Percentiles rank a stretch among this genome's conserved stretches.
phyloP scores from a whole-genome alignment of 2,797 vertebrate genomes.

The Lagocephalus sceleratus region DNA sequence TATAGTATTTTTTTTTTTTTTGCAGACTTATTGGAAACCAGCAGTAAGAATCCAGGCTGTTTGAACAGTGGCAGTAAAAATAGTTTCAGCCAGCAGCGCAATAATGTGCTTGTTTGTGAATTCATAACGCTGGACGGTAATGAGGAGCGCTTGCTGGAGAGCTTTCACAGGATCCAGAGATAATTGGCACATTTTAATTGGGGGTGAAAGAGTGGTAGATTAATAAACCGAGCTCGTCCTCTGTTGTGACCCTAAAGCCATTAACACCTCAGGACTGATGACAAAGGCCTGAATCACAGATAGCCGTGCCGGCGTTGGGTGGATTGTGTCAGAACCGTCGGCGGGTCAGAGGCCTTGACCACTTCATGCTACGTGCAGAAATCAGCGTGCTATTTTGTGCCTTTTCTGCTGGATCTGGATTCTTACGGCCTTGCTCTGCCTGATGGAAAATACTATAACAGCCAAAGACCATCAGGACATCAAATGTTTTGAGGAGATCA shows the following conservation, averaged over 20 bases:
- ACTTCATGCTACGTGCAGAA: background rate
- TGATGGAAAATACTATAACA: slow-evolving; percentile 8
- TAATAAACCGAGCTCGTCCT: slow-evolving; percentile 37
- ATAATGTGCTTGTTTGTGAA: slow-evolving; percentile 50
- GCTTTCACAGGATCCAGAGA: slow-evolving; percentile 48
- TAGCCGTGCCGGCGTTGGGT: slow-evolving; percentile 4
- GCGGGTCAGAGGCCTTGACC: background rate
- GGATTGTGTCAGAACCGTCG: background rate
- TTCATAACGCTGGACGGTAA: slow-evolving; percentile 29
- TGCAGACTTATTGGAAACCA: no score
- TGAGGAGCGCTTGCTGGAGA: slow-evolving; percentile 41
- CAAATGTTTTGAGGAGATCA: slow-evolving; percentile 16
- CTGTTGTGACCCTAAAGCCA: slow-evolving; percentile 35
- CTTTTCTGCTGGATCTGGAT: background rate
- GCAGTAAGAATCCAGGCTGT: slow-evolving; percentile 2
- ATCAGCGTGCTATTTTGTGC: background rate
- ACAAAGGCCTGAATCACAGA: slow-evolving; percentile 26
- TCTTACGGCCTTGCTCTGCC: background rate
- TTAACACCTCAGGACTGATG: slow-evolving; percentile 42
- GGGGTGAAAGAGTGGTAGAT: slow-evolving; percentile 31
- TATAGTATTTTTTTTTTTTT: no score
- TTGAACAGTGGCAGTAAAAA: slow-evolving; percentile 1
- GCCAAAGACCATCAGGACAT: slow-evolving; percentile 9
- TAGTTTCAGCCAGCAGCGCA: slow-evolving; percentile 3
- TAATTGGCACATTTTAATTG: slow-evolving; percentile 69